These are phyloP conservation scores for Drosophila nr. perissopoda DNA, from an alignment of 2,888 invertebrate species.

Conservation along the genomic window DNA sequence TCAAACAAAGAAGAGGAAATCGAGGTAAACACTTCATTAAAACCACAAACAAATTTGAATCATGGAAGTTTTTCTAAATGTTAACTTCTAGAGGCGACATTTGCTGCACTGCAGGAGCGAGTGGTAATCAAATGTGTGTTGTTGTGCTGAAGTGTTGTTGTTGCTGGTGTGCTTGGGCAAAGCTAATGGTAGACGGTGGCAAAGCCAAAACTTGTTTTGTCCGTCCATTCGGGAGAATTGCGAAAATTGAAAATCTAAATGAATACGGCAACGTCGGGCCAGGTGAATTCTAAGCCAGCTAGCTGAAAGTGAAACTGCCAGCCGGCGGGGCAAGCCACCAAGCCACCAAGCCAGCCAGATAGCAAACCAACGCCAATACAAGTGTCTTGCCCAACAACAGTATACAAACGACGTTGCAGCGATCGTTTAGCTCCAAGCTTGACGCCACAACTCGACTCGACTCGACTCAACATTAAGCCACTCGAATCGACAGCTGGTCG, in stretches of 20 bases:
- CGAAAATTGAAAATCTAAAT: constrained; percentile 71
- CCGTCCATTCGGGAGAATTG: constrained; percentile 63
- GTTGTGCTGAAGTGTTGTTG: constrained; percentile 1
- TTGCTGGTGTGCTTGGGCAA: constrained; percentile 31
- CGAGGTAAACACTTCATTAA: constrained; percentile 26
- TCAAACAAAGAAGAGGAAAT: constrained; percentile 3
- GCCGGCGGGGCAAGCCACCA: constrained; percentile 4
- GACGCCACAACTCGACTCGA: constrained; percentile 4
- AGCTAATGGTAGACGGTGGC: constrained; percentile 24
- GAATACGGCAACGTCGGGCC: constrained; percentile 21
- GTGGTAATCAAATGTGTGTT: constrained; percentile 56
- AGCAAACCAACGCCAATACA: constrained; percentile 41
- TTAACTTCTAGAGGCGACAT: constrained; percentile 60
- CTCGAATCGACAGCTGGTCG: constrained; percentile 37
- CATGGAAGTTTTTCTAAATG: constrained; percentile 32
- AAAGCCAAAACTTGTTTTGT: constrained; percentile 61
- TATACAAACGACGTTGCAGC: constrained; percentile 30
- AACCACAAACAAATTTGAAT: constrained; percentile 29
- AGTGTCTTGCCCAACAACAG: constrained; percentile 69
- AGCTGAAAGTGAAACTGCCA: constrained; percentile 75
- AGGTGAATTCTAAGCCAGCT: constrained; percentile 73
- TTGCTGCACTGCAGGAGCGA: constrained; percentile 22
- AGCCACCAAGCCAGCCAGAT: constrained; percentile 7
- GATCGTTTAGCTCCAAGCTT: constrained; percentile 15
- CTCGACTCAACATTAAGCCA: constrained; percentile 2